Evolutionary conservation across 2,797 vertebrate genomes (phyloP).

Genomic region (Poecilia velifera): DNA sequence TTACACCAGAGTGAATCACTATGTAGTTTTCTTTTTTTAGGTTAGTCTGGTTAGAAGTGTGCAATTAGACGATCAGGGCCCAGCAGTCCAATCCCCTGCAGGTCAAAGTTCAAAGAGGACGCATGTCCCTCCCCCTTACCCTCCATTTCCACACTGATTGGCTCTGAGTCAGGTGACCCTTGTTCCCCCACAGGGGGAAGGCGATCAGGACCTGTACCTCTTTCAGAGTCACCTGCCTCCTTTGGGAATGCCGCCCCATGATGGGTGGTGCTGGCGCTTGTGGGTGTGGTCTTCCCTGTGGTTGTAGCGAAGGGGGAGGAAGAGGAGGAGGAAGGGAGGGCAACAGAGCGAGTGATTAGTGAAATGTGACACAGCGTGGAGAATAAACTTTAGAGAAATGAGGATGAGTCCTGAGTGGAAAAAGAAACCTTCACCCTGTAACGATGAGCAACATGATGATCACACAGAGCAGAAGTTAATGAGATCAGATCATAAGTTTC

Average conservation of each 20-base stretch:
- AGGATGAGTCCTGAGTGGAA: slow-evolving; percentile 57
- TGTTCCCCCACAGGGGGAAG: slow-evolving; percentile 82
- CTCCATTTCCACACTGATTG: slow-evolving; percentile 90
- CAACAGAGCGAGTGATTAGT: slow-evolving; percentile 84
- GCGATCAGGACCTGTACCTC: slow-evolving; percentile 85
- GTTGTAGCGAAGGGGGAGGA: slow-evolving; percentile 75
- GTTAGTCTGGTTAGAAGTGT: slow-evolving; percentile 63
- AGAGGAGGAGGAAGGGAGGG: slow-evolving; percentile 51
- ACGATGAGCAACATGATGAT: slow-evolving; percentile 50
- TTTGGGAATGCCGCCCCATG: slow-evolving; percentile 82
- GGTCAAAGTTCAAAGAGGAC: slow-evolving; percentile 60
- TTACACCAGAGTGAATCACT: slow-evolving; percentile 53
- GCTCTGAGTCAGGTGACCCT: slow-evolving; percentile 86
- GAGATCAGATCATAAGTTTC: neutral
- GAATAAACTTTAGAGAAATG: slow-evolving; percentile 67
- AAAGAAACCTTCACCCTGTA: slow-evolving; percentile 48
- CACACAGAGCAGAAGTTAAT: slow-evolving; percentile 37
- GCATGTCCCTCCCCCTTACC: slow-evolving; percentile 85
- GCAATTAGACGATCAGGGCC: slow-evolving; percentile 69
- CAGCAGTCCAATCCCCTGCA: slow-evolving; percentile 77
- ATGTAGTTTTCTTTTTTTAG: slow-evolving; percentile 47
- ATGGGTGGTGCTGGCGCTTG: slow-evolving; percentile 81
- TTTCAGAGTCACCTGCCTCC: slow-evolving; percentile 84
- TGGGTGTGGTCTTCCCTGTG: slow-evolving; percentile 84
- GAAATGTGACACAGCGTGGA: slow-evolving; percentile 72